Base-by-base conservation (phyloP, 2,113 vertebrate genomes). In the Tichodroma muraria region DNA sequence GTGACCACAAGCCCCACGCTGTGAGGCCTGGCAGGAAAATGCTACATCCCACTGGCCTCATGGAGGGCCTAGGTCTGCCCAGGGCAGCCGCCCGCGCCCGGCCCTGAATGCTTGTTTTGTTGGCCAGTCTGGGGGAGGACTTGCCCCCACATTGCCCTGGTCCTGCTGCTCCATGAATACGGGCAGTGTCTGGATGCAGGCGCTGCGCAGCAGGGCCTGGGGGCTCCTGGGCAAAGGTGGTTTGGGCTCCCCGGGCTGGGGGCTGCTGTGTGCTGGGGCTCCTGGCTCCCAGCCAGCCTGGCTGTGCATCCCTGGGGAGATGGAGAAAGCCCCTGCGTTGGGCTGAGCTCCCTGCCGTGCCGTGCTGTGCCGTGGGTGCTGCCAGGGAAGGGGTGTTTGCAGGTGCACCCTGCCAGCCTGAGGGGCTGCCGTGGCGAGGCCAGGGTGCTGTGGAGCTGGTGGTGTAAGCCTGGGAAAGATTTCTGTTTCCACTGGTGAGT, bases 101-200 rank as follows among this genome's bases (percentile, higher is more conserved):
- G 79, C 87, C 65, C 77, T 97, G 16, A 96, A 96, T 89, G 93
- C 81, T 56, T 2, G 28, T 77, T 79, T 68, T 96, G 95, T 94
- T 76, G 91, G 88, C 63, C 1, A 3, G 23, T 6, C 81, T 31
- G 85, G 75, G 85, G 90, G 78, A 90, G 75, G 75, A 42, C 27
- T 50, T 9, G 56, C 47, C 92, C 89, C 82, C 17, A 0, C 11
- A 0, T 24, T 17, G 81, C 49, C 70, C 90, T 1, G 1, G 9
- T 11, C 20, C 56, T 1, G 3, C 78, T 33, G 84, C 81, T 66
- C 73, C 86, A 16, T 95, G 63, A 94, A 91, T 95, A 3, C 6
- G 0, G 42, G 61, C 94, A 94, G 86, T 95, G 94, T 95, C 47
- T 30, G 86, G 16, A 7, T 0, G 0, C 56, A 19, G 38, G 64